Conservation (phyloP, 35 echinoderm and acorn worm species). For the Patiria miniata region DNA sequence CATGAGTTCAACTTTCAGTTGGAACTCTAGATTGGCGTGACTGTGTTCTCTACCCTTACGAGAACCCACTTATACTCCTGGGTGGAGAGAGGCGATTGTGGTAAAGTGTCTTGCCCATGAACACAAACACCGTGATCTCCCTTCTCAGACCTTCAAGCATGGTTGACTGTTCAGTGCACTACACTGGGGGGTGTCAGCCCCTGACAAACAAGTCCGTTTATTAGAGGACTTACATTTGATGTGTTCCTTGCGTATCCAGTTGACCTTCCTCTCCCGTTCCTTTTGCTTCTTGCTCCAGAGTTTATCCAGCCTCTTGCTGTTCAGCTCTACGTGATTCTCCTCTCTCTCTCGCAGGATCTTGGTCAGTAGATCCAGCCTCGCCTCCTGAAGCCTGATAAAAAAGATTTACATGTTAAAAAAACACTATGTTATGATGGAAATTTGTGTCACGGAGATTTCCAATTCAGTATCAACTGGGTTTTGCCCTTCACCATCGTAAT, state of each 20-base stretch:
- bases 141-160: too few relatives aligned
- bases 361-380: constrained; percentile 83
- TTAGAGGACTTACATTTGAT: constrained; percentile 83
- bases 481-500: too few relatives aligned
- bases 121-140: too few relatives aligned
- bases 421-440: not conserved
- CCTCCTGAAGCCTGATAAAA: constrained; percentile 82
- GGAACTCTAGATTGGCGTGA: too few relatives aligned
- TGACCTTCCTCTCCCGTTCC: constrained; percentile 86
- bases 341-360: constrained; percentile 93
- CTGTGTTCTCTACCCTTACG: too few relatives aligned
- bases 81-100: too few relatives aligned
- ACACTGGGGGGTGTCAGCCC: too few relatives aligned
- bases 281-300: constrained; percentile 97
- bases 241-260: constrained; percentile 96
- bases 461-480: not conserved
- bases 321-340: constrained; percentile 89
- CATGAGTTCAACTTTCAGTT: too few relatives aligned
- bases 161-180: too few relatives aligned
- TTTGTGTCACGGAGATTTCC: not conserved
- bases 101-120: too few relatives aligned
- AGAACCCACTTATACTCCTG: too few relatives aligned
- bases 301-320: constrained; percentile 90
- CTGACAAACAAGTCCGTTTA: too few relatives aligned
- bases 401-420: not conserved